Evolutionary conservation across 2,113 vertebrate species (phyloP), one percentile per base, ranked within the genome.

Genomic region (Ailurus styani): DNA sequence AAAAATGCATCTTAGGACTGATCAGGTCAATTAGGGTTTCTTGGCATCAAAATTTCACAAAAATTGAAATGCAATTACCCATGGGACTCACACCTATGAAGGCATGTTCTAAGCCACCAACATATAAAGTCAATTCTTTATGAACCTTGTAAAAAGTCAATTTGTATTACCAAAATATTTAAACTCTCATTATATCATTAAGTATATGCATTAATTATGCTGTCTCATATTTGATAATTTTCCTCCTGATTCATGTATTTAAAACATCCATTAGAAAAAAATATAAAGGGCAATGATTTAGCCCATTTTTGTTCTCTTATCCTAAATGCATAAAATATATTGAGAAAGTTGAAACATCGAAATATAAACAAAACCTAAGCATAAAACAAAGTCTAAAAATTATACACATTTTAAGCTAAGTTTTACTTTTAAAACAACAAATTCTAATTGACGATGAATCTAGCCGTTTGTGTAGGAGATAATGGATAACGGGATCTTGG

Each of bases 401-500:
- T 37, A 29, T 34, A 40, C 29, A 10, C 81, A 90, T 96, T 70
- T 93, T 78, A 84, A 96, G 60, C n/a, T 86, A 94, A 31, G 45
- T 93, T 97, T 98, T 97, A 73, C 66, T 91, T 57, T 82, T 62
- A 70, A 93, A 83, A 29, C 13, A 93, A 95, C 68, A 97, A 62
- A 95, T 60, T 85, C 17, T 81, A 73, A 91, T 96, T 83, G 93
- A 60, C 54, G 95, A 50, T 82, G 73, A 96, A 70, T 91, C 54
- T 42, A 92, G 54, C 42, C 72, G 4, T 42, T 25, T 57, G 83
- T 93, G n/a, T 52, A 57, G 55, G 55, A 52, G 64, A 78, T 90
- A 89, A 73, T 60, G 52, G 60, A 82, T 57, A 97, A 96, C 37
- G 18, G 27, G 13, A 70, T 72, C 91, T 75, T 91, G 50, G 81